phyloP scores from a whole-genome alignment of 2,888 invertebrate species.

The Shargacucullia verbasci region DNA sequence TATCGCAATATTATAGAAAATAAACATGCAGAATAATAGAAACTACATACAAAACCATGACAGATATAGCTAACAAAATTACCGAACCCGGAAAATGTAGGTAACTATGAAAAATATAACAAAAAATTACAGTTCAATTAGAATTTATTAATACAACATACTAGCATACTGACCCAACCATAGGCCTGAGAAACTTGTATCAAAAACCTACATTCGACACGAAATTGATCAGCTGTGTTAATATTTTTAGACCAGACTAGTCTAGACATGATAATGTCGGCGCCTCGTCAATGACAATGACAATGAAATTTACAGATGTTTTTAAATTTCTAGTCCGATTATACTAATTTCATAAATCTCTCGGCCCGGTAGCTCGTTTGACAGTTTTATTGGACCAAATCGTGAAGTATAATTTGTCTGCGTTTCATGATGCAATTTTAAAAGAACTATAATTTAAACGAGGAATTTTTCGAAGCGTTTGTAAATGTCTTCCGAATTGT shows the following conservation, averaged over 20 bases:
- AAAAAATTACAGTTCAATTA: neutral
- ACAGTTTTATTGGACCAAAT: conserved; percentile 47
- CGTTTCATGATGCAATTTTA: conserved; percentile 32
- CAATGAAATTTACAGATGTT: conserved; percentile 59
- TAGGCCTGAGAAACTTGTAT: conserved; percentile 11
- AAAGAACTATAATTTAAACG: conserved; percentile 18
- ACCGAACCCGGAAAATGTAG: neutral
- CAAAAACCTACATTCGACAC: conserved; percentile 4
- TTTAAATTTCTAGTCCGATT: conserved; percentile 25
- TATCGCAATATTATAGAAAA: no score
- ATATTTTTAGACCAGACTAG: conserved; percentile 58
- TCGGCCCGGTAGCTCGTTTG: conserved; percentile 25
- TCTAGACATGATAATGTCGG: conserved; percentile 61
- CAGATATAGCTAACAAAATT: no score
- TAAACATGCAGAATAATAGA: no score
- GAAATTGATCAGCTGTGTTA: conserved; percentile 39
- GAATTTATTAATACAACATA: conserved; percentile 30
- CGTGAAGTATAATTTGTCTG: conserved; percentile 19
- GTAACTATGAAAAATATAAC: conserved; percentile 12
- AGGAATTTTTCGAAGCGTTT: conserved; percentile 9
- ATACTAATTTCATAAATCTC: conserved; percentile 46
- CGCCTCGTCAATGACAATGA: conserved; percentile 60
- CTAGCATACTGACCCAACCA: conserved; percentile 12
- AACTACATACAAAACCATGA: no score
- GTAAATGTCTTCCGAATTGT: conserved; percentile 4